Evolutionary conservation across 2,888 invertebrate genomes (phyloP), one percentile per base, ranked within the genome.

Genomic region (Chrysolina oricalcia): DNA sequence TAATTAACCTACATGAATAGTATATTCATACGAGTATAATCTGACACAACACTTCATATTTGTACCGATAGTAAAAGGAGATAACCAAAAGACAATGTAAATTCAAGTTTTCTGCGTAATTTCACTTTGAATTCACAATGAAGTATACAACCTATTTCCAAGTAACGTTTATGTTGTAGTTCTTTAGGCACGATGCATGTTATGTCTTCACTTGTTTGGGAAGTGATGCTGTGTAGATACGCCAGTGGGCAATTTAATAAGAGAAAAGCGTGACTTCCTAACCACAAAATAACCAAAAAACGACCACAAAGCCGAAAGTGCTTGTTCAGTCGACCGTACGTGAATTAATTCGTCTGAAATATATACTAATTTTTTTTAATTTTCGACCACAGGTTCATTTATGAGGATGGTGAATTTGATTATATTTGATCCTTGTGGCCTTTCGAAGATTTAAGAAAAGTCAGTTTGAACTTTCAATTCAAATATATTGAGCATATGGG

Each of bases 201-300:
- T 40, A 43, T 64, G 40, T 63, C 35, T 27, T 56, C 35, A 56
- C 56, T 19, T 35, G 41, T 64, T 64, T 64, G 63, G 41, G 15
- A 43, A 43, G 43, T 43, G 43, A 43, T 43, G 64, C 65, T 77
- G 81, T 71, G 70, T 75, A 80, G 82, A 83, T 83, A 83, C 80
- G 80, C 80, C 80, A 80, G 13, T 15, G 81, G 78, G 80, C 78
- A 77, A 79, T 82, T 79, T 81, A 73, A 82, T 83, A 81, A 81
- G 82, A 81, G 80, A 82, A 73, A 79, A 81, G 79, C 83, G 82
- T 81, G 82, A 83, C 82, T 82, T 83, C 80, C 81, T 79, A 79
- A 41, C 79, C 78, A 77, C 81, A 79, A 79, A 76, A 75, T 76
- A 80, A 80, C 81, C 81, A 78, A 76, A 80, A 77, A 74, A 75